These are phyloP conservation scores for Onchidella celtica DNA, from an alignment of 2,888 invertebrate species.

Conservation along the genomic window DNA sequence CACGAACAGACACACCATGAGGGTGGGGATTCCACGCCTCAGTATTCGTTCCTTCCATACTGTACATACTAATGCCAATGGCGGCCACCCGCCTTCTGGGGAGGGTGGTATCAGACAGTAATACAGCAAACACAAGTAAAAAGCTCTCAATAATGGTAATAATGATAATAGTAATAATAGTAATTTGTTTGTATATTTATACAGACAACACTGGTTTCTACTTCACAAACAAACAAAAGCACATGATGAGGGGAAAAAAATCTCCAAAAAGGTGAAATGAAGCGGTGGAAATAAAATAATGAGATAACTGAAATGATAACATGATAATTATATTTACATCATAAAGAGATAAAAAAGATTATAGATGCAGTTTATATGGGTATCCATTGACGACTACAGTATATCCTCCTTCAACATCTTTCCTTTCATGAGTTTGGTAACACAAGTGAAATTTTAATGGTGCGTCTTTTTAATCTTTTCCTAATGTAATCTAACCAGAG, in stretches of 20 bases:
- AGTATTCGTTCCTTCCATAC: neutral
- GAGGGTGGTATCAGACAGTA: neutral
- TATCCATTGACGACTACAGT: too few species aligned
- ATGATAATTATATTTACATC: neutral
- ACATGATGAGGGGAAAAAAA: too few species aligned
- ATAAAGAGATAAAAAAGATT: neutral
- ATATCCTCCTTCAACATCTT: too few species aligned
- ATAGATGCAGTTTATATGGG: too few species aligned
- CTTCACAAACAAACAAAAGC: conserved; percentile 7
- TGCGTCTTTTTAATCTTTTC: too few species aligned
- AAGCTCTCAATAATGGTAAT: neutral
- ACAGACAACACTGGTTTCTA: neutral
- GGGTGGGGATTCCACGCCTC: neutral
- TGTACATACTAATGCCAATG: neutral
- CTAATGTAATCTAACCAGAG: too few species aligned
- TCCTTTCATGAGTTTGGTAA: too few species aligned
- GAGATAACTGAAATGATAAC: neutral
- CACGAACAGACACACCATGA: neutral
- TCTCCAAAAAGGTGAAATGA: neutral
- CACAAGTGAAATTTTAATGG: too few species aligned
- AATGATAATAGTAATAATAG: neutral
- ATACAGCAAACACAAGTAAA: conserved; percentile 12
- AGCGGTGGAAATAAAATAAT: neutral
- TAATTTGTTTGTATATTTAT: neutral
- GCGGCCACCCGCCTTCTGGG: too few species aligned